These are phyloP conservation scores for Lepidurus apus DNA, from an alignment of 1,140 invertebrate genomes.

Conservation along the genomic window DNA sequence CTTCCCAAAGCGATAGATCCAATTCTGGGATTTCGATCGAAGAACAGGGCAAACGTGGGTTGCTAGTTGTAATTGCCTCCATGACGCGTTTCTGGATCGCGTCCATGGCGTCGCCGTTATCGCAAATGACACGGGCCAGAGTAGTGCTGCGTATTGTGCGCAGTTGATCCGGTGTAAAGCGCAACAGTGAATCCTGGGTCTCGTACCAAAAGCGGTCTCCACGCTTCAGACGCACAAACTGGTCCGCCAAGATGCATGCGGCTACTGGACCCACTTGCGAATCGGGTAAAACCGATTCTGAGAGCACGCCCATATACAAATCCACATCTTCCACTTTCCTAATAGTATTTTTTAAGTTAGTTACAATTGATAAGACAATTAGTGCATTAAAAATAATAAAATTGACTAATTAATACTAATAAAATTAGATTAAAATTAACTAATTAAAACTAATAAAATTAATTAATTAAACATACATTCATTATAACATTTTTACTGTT, in stretches of 20 bases:
- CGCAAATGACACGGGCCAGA: conserved; percentile 74
- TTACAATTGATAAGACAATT: conserved; percentile 35
- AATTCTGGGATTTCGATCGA: background rate
- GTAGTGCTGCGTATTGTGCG: conserved; percentile 70
- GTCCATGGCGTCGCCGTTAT: conserved; percentile 82
- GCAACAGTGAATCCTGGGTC: conserved; percentile 55
- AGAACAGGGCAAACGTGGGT: conserved; percentile 26
- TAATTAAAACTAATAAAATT: background rate
- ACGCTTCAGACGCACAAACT: conserved; percentile 69
- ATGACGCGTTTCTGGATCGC: conserved; percentile 62
- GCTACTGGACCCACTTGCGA: conserved; percentile 76
- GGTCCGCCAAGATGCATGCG: conserved; percentile 76
- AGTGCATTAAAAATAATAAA: conserved; percentile 24
- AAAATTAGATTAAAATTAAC: background rate
- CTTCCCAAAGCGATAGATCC: conserved; percentile 30
- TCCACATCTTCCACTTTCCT: conserved; percentile 77
- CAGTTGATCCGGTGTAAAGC: conserved; percentile 71
- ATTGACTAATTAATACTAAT: background rate
- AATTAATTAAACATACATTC: background rate
- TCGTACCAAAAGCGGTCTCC: conserved; percentile 88
- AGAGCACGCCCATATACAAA: conserved; percentile 74
- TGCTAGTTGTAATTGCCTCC: conserved; percentile 45
- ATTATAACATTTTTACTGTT: background rate
- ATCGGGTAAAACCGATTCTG: conserved; percentile 61
- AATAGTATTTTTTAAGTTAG: background rate